Evolutionary conservation across 2,113 vertebrate genomes (phyloP), one percentile per base, ranked within the genome.

Genomic region (Ceuthmochares aereus): DNA sequence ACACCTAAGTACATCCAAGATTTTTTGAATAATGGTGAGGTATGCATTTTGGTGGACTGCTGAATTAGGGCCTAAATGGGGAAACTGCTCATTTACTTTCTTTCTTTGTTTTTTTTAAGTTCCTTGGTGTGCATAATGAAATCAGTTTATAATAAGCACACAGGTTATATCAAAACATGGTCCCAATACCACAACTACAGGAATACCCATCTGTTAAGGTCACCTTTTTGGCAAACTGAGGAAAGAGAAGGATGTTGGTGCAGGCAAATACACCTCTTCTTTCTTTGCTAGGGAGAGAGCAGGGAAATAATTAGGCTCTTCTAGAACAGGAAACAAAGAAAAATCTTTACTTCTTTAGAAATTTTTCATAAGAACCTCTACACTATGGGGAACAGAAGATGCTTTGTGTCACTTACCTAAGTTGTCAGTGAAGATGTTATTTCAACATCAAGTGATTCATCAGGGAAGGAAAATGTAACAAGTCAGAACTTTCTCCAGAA

Each of bases 1-100:
- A 69, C 60, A 84, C 47, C 60, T 84, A 86, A 90, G 25, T 51
- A 80, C 29, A 86, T 86, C 79, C 59, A 86, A 74, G 47, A 84
- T 95, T 93, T 86, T 54, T 74, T 90, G 75, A 77, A 72, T 90
- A 94, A 66, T 77, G 68, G 92, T 93, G 79, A 59, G 70, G 13
- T 19, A 62, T 30, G 8, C 4, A 47, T 37, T 86, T 84, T 78
- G 74, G 66, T 36, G 30, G 22, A 74, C 32, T 58, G 27, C 10
- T 92, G 59, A 66, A 76, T 58, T 40, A 58, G 30, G 26, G 7
- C 13, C 6, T 80, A 70, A 42, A 40, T 55, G 18, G 17, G 40
- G 37, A 66, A 90, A 67, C 5, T 25, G 5, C 9, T 62, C 4
- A 4, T 73, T 52, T 63, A 21, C 5, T 5, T 63, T 15, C 29